Evolutionary conservation across 1,140 invertebrate species (phyloP).

Genomic region (Pseudobourletiella spinata): DNA sequence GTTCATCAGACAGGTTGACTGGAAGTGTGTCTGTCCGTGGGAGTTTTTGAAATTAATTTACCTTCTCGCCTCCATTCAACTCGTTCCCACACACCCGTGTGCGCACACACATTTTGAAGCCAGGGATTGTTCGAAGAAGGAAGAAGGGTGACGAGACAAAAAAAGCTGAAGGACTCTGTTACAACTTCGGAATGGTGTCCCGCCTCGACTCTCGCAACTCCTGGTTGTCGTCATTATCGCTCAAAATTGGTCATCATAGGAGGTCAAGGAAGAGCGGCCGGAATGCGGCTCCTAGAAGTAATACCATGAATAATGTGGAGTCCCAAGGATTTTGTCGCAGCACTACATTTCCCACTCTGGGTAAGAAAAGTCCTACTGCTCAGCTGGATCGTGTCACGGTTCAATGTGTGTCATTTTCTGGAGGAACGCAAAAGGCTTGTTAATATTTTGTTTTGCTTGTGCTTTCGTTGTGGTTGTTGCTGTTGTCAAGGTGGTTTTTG

Average conservation of each 20-base stretch:
- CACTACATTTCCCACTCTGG: constrained; percentile 34
- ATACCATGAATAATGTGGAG: constrained; percentile 19
- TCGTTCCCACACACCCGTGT: too few species aligned
- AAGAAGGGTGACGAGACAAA: too few species aligned
- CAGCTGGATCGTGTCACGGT: too few species aligned
- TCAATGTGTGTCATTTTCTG: neutral
- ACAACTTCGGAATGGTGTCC: constrained; percentile 34
- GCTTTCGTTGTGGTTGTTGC: neutral
- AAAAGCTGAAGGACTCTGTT: too few species aligned
- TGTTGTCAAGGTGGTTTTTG: neutral
- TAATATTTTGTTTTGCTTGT: too few species aligned
- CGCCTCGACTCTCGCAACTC: constrained; percentile 32
- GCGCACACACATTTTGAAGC: too few species aligned
- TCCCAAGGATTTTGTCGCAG: constrained; percentile 31
- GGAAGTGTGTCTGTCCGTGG: too few species aligned
- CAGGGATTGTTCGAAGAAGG: too few species aligned
- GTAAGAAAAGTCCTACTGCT: too few species aligned
- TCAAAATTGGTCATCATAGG: constrained; percentile 35
- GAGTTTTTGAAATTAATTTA: too few species aligned
- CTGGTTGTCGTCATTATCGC: constrained; percentile 32
- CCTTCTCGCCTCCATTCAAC: too few species aligned
- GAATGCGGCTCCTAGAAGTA: constrained; percentile 27
- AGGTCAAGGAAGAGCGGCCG: constrained; percentile 19
- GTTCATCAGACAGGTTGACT: too few species aligned
- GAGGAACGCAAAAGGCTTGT: neutral